phyloP scores from a whole-genome alignment of 2,797 vertebrate genomes.

The Agapornis canus region DNA sequence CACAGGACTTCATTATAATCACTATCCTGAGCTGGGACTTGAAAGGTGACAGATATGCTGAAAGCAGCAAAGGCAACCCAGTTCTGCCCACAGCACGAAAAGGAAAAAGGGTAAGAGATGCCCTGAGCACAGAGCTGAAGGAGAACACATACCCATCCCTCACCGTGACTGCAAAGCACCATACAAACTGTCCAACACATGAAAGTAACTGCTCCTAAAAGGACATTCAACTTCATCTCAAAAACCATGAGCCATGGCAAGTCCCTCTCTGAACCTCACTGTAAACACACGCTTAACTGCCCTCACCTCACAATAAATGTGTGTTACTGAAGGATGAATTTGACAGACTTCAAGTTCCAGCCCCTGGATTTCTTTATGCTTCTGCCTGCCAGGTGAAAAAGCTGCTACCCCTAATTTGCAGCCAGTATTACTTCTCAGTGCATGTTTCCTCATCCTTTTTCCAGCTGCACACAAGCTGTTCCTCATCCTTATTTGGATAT shows the following conservation, averaged over 20 bases:
- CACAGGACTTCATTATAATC: neutral
- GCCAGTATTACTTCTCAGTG: neutral
- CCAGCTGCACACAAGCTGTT: neutral
- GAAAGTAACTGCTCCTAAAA: neutral
- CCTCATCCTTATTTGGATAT: neutral
- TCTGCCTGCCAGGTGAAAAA: neutral
- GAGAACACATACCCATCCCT: neutral
- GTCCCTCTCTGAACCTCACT: neutral
- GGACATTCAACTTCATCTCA: neutral
- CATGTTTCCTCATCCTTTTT: neutral
- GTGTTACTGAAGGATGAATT: neutral
- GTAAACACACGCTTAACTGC: neutral
- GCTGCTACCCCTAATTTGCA: neutral
- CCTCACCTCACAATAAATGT: neutral
- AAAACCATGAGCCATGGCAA: neutral
- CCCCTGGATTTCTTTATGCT: neutral
- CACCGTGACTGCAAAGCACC: rapidly evolving
- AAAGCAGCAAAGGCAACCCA: neutral
- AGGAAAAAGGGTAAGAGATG: neutral
- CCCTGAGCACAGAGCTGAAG: neutral
- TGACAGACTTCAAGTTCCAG: neutral
- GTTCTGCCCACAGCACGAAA: neutral
- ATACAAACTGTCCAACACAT: neutral
- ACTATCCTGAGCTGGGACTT: neutral
- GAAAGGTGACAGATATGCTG: neutral